phyloP scores from a whole-genome alignment of 2,113 vertebrate genomes.

The Lepisosteus oculatus region DNA sequence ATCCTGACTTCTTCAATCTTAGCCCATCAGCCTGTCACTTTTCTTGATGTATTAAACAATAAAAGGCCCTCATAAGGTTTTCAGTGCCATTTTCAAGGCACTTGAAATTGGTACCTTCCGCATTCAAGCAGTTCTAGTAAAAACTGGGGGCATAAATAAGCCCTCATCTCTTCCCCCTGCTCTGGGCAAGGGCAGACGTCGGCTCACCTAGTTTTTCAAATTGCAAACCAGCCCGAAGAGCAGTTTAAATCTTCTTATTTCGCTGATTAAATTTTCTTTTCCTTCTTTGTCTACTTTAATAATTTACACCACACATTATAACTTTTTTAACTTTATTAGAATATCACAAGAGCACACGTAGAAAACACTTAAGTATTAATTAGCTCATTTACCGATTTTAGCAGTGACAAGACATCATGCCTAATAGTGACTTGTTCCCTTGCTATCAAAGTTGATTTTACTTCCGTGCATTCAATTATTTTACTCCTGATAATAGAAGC shows the following conservation, averaged over 20 bases:
- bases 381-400: too few relatives aligned
- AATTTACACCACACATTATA: too few relatives aligned
- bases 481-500: too few relatives aligned
- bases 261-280: background rate
- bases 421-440: too few relatives aligned
- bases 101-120: constrained; percentile 26
- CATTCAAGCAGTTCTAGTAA: constrained; percentile 8
- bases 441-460: too few relatives aligned
- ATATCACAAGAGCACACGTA: too few relatives aligned
- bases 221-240: background rate
- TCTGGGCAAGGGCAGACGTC: background rate
- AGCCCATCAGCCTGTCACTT: constrained; percentile 35
- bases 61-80: constrained; percentile 34
- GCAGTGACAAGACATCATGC: too few relatives aligned
- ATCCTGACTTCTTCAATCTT: constrained; percentile 43
- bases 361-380: too few relatives aligned
- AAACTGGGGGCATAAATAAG: constrained; percentile 10
- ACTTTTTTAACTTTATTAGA: too few relatives aligned
- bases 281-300: background rate
- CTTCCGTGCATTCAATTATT: too few relatives aligned
- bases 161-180: background rate
- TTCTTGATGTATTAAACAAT: constrained; percentile 34
- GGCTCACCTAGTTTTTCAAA: background rate
- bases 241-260: background rate
- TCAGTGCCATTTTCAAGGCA: constrained; percentile 15